These are phyloP conservation scores for Cephus rjabovi DNA, from an alignment of 2,888 invertebrate genomes.

Conservation along the genomic window DNA sequence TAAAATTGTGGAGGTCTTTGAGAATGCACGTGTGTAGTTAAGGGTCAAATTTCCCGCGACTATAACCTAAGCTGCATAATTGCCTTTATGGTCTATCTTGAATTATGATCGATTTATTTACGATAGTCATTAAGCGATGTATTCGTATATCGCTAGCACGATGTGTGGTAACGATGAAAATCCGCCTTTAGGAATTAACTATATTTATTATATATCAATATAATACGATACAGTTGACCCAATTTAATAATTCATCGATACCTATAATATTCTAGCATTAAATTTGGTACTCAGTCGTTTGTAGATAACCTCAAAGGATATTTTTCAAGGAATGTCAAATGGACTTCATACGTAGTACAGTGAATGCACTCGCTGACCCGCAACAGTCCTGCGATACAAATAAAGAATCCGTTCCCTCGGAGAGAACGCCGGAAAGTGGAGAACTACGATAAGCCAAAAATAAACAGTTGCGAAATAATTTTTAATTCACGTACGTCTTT, in stretches of 20 bases:
- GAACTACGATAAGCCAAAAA: neutral
- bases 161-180: neutral
- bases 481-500: constrained; percentile 13
- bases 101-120: neutral
- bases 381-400: neutral
- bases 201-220: too few relatives aligned
- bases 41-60: neutral
- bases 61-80: neutral
- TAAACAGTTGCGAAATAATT: neutral
- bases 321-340: neutral
- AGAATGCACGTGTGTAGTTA: too few relatives aligned
- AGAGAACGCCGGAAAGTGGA: neutral
- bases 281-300: neutral
- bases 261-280: neutral
- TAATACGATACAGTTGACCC: neutral
- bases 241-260: neutral
- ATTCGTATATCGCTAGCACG: neutral
- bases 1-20: too few relatives aligned
- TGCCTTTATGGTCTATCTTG: neutral
- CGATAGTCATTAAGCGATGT: neutral
- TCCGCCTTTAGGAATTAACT: neutral
- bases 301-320: neutral
- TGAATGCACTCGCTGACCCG: too few relatives aligned
- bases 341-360: too few relatives aligned
- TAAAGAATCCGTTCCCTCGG: neutral